phyloP scores from a whole-genome alignment of 37 sponge, comb jelly and placozoan genomes.

The Haliclona indistincta region DNA sequence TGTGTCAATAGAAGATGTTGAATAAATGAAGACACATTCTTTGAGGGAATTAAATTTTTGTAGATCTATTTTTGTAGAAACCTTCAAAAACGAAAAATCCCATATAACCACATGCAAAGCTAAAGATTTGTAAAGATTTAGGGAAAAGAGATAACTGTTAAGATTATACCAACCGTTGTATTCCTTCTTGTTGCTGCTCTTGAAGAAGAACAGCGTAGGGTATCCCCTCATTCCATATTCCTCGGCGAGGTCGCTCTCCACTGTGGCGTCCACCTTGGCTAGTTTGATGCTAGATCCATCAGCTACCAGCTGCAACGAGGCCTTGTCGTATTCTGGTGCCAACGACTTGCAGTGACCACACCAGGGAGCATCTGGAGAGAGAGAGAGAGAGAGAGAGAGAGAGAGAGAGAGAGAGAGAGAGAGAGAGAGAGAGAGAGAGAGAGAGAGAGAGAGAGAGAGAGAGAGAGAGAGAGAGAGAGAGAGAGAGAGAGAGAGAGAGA shows the following conservation, averaged over 20 bases:
- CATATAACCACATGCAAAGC: too few species aligned
- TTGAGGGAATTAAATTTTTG: too few species aligned
- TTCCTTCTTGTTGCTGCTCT: slow-evolving; percentile 58
- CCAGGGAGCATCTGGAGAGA: slow-evolving; percentile 97
- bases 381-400: too few species aligned
- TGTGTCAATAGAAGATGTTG: too few species aligned
- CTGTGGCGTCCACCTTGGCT: slow-evolving; percentile 93
- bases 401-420: too few species aligned
- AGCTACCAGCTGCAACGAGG: slow-evolving; percentile 78
- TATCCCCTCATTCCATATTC: slow-evolving; percentile 84
- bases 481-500: too few species aligned
- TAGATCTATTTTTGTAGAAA: not conserved
- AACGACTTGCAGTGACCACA: slow-evolving; percentile 99
- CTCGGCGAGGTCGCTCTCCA: slow-evolving; percentile 73
- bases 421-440: too few species aligned
- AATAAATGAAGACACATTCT: too few species aligned
- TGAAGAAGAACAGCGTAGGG: slow-evolving; percentile 96
- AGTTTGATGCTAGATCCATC: slow-evolving; percentile 83
- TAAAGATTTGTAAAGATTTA: not conserved
- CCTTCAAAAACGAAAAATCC: too few species aligned
- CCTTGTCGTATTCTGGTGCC: slow-evolving; percentile 96
- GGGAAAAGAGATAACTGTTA: too few species aligned
- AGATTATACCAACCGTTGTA: slow-evolving; percentile 58
- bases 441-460: too few species aligned
- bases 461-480: too few species aligned